These are phyloP conservation scores for Salvator merianae DNA, from an alignment of 2,113 vertebrate genomes.

Conservation along the genomic window DNA sequence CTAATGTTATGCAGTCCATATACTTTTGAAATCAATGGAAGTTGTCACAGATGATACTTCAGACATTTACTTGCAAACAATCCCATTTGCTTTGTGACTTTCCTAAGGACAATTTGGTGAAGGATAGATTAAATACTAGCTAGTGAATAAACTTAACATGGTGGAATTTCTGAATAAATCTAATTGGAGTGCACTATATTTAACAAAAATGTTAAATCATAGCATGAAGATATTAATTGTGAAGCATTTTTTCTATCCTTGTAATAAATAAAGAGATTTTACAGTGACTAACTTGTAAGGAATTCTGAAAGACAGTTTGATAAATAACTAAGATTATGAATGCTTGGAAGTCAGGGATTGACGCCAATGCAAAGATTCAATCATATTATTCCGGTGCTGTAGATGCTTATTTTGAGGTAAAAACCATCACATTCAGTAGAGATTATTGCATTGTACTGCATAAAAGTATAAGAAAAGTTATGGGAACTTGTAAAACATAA, in stretches of 20 bases:
- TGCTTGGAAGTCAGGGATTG: neutral
- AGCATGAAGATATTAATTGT: neutral
- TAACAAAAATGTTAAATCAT: neutral
- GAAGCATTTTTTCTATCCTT: neutral
- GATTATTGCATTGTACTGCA: neutral
- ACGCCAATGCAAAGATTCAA: neutral
- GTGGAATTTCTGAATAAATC: neutral
- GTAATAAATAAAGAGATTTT: neutral
- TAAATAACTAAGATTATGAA: neutral
- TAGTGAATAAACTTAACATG: neutral
- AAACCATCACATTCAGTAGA: neutral
- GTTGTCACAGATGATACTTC: neutral
- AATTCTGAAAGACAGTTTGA: neutral
- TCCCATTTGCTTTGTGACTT: too few species aligned
- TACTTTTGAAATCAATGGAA: neutral
- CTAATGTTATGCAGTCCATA: too few species aligned
- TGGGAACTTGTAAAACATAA: neutral
- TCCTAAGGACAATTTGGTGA: too few species aligned
- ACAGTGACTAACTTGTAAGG: neutral
- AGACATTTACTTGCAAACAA: neutral
- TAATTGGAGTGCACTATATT: neutral
- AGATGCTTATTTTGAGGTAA: neutral
- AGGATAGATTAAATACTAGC: too few species aligned
- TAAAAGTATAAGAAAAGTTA: neutral
- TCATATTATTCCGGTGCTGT: neutral